Evolutionary conservation across 2,888 invertebrate genomes (phyloP).

Genomic region (Mythimna pallens): DNA sequence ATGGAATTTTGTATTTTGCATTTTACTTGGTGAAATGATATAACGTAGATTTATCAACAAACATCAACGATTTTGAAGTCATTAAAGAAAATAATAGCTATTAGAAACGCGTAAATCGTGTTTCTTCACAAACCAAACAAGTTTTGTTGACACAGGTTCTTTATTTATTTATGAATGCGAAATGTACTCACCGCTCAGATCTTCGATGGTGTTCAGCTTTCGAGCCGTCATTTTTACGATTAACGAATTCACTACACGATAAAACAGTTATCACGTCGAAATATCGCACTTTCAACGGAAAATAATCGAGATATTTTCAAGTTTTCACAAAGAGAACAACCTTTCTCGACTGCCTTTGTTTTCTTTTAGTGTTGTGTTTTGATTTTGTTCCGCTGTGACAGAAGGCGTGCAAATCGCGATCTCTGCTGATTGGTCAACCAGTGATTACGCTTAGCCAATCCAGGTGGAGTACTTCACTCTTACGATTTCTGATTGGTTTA

Average conservation of each 20-base stretch:
- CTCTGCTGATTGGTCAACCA: conserved; percentile 61
- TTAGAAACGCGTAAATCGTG: conserved; percentile 69
- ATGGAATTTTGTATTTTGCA: conserved; percentile 36
- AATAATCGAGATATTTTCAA: conserved; percentile 62
- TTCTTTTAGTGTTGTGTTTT: conserved; percentile 73
- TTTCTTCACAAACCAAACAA: conserved; percentile 72
- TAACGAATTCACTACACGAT: conserved; percentile 66
- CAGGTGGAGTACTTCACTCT: conserved; percentile 26
- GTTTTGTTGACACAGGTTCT: conserved; percentile 72
- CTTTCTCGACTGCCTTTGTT: conserved; percentile 75
- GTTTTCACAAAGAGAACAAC: conserved; percentile 63
- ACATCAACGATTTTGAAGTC: neutral
- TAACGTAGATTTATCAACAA: neutral
- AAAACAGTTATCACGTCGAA: conserved; percentile 53
- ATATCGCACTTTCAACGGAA: conserved; percentile 65
- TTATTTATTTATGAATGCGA: conserved; percentile 78
- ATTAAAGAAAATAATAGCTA: conserved; percentile 19
- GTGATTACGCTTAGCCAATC: conserved; percentile 42
- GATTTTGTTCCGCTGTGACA: conserved; percentile 69
- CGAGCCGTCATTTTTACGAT: conserved; percentile 82
- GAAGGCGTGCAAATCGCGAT: conserved; percentile 68
- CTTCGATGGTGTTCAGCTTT: conserved; percentile 88
- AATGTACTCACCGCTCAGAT: conserved; percentile 85
- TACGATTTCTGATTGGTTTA: conserved; percentile 69
- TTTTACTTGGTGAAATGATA: conserved; percentile 2